Base-by-base conservation (phyloP, 2,888 invertebrate genomes). In the Harpagoxenus sublaevis region DNA sequence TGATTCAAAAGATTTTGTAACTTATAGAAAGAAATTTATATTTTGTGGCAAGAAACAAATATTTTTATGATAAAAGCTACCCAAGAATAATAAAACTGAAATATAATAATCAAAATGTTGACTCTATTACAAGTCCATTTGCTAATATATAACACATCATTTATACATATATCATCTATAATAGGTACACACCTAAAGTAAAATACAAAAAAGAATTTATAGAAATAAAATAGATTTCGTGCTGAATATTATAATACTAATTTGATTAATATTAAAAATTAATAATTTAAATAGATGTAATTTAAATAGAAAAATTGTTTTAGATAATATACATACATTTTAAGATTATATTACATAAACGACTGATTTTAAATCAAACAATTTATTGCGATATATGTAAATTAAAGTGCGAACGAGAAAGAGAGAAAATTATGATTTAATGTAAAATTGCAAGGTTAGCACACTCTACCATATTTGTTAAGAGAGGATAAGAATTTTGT, bases 401-500 rank as follows among this genome's bases (percentile, higher is more conserved):
- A 35, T 35, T 35, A 35, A 35, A 35, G 35, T 35, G 35, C 35
- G 3, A n/a, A 57, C 35, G 5, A 15, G 9, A 62, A 35, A 39
- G 39, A 39, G n/a, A 35, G 23, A 55, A 55, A 75, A 63, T 75
- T 65, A 42, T 10, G 18, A 39, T 55, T 66, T 0, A 8, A 81
- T 48, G 60, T 31, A 51, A 60, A 78, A 15, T 78, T 66, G n/a
- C 42, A 55, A 28, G n/a, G 8, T 55, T 57, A 60, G 39, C 48
- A 48, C 60, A 71, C 12, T 62, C 23, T 51, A 51, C 8, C 42
- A 68, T 55, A 66, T 78, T 45, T 68, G 18, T 45, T 68, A 78
- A 53, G 53, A 55, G 51, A 51, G 18, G 68, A 85, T 84, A 86
- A 88, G 74, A 89, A 87, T 89, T 71, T 82, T 68, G n/a, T 48